Percentiles rank a stretch among this genome's conserved stretches.
phyloP scores from a whole-genome alignment of 2,113 vertebrate species.

The Cyanoliseus patagonus region DNA sequence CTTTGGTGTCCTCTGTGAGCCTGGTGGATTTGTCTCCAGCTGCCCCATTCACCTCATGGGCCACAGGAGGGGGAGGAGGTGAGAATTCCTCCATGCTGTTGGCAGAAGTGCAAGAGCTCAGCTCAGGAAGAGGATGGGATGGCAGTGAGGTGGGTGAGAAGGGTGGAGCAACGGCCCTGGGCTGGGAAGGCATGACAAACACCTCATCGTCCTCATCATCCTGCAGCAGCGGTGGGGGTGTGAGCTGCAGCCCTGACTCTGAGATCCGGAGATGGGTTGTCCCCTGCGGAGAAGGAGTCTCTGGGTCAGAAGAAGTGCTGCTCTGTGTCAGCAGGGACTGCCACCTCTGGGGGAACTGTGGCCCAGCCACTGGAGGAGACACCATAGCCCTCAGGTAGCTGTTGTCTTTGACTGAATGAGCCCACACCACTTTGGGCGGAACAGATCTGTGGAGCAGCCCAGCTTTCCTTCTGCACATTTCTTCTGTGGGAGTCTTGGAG shows the following conservation, averaged over 20 bases:
- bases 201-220: slow-evolving; percentile 85
- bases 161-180: not conserved
- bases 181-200: slow-evolving; percentile 73
- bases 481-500: slow-evolving; percentile 52
- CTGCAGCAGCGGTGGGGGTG: not conserved
- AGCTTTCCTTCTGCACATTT: slow-evolving; percentile 35
- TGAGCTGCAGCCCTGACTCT: slow-evolving; percentile 74
- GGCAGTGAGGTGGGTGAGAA: slow-evolving; percentile 32
- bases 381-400: not conserved
- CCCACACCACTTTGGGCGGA: slow-evolving; percentile 26
- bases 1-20: not conserved
- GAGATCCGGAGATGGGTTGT: slow-evolving; percentile 81
- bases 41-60: not conserved
- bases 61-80: not conserved
- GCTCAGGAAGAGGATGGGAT: slow-evolving; percentile 8
- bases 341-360: slow-evolving; percentile 20
- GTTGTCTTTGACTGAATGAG: not conserved
- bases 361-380: not conserved
- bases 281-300: slow-evolving; percentile 29
- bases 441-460: slow-evolving; percentile 43
- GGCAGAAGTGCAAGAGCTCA: not conserved
- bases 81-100: slow-evolving; percentile 66
- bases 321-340: slow-evolving; percentile 23
- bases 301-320: slow-evolving; percentile 67
- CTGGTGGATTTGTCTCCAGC: not conserved